Evolutionary conservation across 2,113 vertebrate genomes (phyloP), one percentile per base, ranked within the genome.

Genomic region (Pangasianodon hypophthalmus): DNA sequence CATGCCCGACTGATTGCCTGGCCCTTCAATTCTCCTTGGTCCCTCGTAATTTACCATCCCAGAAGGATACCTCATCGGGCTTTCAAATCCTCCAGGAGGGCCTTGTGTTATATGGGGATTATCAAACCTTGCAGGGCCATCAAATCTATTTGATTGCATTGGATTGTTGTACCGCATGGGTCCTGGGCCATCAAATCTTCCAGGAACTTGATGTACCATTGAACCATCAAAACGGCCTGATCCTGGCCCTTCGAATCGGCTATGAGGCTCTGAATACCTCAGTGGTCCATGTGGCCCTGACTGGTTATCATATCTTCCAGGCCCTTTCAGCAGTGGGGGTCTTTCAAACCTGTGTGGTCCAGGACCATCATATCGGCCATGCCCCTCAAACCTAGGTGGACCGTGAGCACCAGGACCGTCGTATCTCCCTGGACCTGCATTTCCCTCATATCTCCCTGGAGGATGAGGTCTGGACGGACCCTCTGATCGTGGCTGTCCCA

Each of bases 51-150:
- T 93, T 91, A 96, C 95, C 44, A 96, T 95, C 1, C 94, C 93
- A 87, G 94, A 92, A 10, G 93, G 93, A 89, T 89, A 91, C 75
- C 88, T 85, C 93, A 95, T 95, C 0, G 94, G 94, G 50, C 95
- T 94, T 3, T 98, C 97, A 93, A 97, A 97, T 88, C 97, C 95
- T 11, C 37, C 87, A 83, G 84, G 88, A 62, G 90, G 91, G n/a
- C 89, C 91, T 29, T 91, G 91, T 26, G 85, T 85, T 37, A 92
- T 87, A 62, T 91, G 94, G 50, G 92, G 89, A 44, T 95, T 95
- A 58, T 97, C 96, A 89, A 97, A 96, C 50, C 97, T 96, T 58
- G 96, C 91, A 87, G 96, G 96, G 13, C 96, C 96, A 29, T 97
- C 97, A n/a, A 97, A 97, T 13, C 97, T 93, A 79, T 88, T 90